Conservation (phyloP, 2,797 vertebrate species). For the Acrossocheilus wenchowensis region DNA sequence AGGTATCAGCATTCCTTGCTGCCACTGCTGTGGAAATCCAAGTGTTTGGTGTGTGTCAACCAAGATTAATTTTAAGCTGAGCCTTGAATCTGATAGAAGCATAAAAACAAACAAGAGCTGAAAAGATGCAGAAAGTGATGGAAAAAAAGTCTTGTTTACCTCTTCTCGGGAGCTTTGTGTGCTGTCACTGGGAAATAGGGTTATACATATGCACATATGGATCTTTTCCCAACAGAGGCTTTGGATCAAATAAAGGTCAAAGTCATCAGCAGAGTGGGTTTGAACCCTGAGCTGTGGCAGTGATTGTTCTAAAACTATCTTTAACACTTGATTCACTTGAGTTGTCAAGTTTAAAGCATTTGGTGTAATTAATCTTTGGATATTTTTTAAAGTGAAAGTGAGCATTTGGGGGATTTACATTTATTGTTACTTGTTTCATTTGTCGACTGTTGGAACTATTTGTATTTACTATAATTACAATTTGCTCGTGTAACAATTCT, state of each 20-base stretch:
- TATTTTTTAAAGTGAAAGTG: background rate
- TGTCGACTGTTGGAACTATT: background rate
- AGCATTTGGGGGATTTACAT: background rate
- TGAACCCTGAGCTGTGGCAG: background rate
- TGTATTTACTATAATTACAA: background rate
- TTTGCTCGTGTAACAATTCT: background rate
- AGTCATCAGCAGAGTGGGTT: background rate
- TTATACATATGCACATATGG: background rate
- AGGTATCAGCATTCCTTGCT: background rate
- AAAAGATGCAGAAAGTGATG: conserved; percentile 19
- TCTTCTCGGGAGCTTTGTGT: background rate
- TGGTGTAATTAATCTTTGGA: background rate
- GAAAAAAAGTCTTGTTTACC: background rate
- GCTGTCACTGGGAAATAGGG: background rate
- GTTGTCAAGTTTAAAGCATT: background rate
- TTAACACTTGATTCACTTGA: background rate
- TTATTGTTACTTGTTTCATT: background rate
- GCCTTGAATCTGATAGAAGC: background rate
- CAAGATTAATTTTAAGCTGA: conserved; percentile 4
- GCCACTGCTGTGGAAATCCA: background rate
- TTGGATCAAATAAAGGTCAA: conserved; percentile 27
- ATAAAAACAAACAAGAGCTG: conserved; percentile 2
- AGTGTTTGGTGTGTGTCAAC: conserved; percentile 14
- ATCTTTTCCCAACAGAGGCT: background rate
- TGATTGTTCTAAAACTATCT: background rate